A percentile compares a stretch with the other conserved stretches of the same genome.
These are phyloP conservation scores for Ypsolopha sequella DNA, from an alignment of 2,888 invertebrate genomes.

Conservation along the genomic window DNA sequence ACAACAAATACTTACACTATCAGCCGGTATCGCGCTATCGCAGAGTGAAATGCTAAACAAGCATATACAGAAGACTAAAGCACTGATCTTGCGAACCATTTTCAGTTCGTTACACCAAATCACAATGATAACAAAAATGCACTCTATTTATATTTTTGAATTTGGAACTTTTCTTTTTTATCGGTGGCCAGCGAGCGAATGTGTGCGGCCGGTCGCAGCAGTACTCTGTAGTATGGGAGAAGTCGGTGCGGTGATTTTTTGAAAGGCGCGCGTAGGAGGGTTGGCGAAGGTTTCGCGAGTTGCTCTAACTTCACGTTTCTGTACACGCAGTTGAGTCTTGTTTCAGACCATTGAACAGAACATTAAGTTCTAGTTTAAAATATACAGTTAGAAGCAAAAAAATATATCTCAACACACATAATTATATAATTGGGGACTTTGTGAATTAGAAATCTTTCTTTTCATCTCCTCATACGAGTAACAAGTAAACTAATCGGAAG, in stretches of 20 bases:
- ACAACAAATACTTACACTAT: slow-evolving; percentile 39
- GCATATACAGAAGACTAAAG: slow-evolving; percentile 51
- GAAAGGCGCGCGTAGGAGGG: slow-evolving; percentile 71
- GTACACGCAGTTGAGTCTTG: slow-evolving; percentile 21
- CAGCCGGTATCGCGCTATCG: slow-evolving; percentile 57
- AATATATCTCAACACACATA: too few species aligned
- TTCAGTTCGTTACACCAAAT: slow-evolving; percentile 16
- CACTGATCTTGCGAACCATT: slow-evolving; percentile 62
- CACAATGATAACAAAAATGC: slow-evolving; percentile 10
- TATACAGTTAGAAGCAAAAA: too few species aligned
- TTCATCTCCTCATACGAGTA: too few species aligned
- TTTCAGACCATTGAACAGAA: not conserved
- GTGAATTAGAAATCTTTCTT: too few species aligned
- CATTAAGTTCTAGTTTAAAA: too few species aligned
- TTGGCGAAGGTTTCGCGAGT: slow-evolving; percentile 29
- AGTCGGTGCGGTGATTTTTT: slow-evolving; percentile 43
- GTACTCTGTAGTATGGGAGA: slow-evolving; percentile 2
- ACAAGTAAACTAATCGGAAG: too few species aligned
- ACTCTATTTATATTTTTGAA: slow-evolving; percentile 13
- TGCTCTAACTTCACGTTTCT: slow-evolving; percentile 33
- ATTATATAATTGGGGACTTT: too few species aligned
- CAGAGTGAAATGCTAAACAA: slow-evolving; percentile 53
- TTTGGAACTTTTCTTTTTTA: slow-evolving; percentile 17
- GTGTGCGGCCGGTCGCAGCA: slow-evolving; percentile 44
- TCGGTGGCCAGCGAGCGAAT: slow-evolving; percentile 31